Conservation (phyloP, 2,888 invertebrate species). For the Herminia tarsipennalis region DNA sequence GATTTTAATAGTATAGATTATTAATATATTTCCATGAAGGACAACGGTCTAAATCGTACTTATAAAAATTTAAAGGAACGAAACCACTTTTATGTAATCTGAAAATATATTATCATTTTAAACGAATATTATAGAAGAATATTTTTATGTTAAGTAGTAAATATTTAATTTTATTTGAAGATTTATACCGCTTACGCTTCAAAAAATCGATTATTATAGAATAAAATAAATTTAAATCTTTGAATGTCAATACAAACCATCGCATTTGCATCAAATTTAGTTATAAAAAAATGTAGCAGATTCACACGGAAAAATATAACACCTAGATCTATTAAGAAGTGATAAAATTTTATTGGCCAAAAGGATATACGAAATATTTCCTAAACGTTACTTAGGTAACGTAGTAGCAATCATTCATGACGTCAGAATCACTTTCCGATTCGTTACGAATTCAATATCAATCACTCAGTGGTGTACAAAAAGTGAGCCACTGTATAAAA, state of each 20-base stretch:
- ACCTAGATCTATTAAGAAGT: constrained; percentile 32
- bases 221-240: constrained; percentile 1
- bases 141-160: not conserved
- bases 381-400: constrained; percentile 33
- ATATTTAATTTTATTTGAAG: constrained; percentile 1
- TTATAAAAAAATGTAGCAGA: constrained; percentile 7
- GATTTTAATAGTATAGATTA: too few relatives aligned
- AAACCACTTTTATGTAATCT: too few relatives aligned
- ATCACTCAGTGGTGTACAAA: constrained; percentile 55
- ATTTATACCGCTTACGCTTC: too few relatives aligned
- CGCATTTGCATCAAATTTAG: constrained; percentile 17
- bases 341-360: constrained; percentile 31
- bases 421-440: constrained; percentile 72
- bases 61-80: too few relatives aligned
- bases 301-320: constrained; percentile 31
- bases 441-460: constrained; percentile 75
- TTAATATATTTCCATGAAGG: too few relatives aligned
- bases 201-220: not conserved
- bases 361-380: constrained; percentile 33
- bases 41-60: too few relatives aligned
- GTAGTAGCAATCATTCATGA: constrained; percentile 58
- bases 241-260: constrained; percentile 14
- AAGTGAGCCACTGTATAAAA: constrained; percentile 55
- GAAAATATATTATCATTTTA: too few relatives aligned
- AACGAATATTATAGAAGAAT: too few relatives aligned